Evolutionary conservation across 2,797 vertebrate genomes (phyloP).

Genomic region (Monodelphis domestica): DNA sequence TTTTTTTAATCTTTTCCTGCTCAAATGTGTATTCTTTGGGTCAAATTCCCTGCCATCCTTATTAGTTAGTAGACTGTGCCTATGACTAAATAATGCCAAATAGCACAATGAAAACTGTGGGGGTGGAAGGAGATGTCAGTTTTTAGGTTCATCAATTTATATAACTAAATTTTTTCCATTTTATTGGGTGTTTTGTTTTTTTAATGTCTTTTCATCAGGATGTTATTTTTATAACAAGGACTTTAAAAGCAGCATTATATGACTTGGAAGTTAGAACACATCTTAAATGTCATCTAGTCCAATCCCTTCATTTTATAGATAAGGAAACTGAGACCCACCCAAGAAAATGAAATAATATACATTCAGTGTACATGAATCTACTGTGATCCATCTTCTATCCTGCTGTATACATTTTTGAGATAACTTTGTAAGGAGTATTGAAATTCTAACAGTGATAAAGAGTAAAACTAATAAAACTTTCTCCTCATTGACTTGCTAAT

Average conservation of each 20-base stretch:
- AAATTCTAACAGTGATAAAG: not conserved
- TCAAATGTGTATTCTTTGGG: not conserved
- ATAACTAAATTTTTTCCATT: not conserved
- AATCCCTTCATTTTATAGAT: not conserved
- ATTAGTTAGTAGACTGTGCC: conserved; percentile 33
- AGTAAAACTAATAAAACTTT: not conserved
- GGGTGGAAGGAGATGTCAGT: conserved; percentile 4
- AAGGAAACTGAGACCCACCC: not conserved
- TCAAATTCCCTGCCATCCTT: conserved; percentile 32
- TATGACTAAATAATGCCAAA: not conserved
- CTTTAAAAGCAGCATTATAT: not conserved
- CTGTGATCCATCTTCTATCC: not conserved
- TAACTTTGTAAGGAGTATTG: not conserved
- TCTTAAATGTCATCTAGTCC: not conserved
- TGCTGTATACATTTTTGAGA: not conserved
- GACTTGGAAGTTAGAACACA: not conserved
- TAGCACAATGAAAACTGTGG: not conserved
- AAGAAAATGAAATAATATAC: not conserved
- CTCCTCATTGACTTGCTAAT: conserved; percentile 32
- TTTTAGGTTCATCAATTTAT: conserved; percentile 23
- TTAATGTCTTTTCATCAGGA: conserved; percentile 22
- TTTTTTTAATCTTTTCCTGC: not conserved
- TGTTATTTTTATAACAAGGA: not conserved
- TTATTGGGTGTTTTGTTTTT: conserved; percentile 42
- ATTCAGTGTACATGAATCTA: not conserved